Evolutionary conservation across 2,797 vertebrate species (phyloP).

Genomic region (Mastacembelus armatus): DNA sequence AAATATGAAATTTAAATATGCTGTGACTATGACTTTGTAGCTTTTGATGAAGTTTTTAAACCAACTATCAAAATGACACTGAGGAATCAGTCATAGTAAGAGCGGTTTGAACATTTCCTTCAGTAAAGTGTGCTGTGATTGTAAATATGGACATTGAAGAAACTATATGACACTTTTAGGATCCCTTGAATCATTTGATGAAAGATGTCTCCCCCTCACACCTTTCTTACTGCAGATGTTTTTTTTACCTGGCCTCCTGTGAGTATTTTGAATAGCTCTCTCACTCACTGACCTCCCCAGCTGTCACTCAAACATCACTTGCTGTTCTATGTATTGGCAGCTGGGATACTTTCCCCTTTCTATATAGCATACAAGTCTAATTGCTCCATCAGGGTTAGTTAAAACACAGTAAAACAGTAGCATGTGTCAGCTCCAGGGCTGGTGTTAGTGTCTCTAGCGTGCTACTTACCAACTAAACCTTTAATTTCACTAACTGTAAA

Average conservation of each 20-base stretch:
- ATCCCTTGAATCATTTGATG: neutral
- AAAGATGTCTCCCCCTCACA: neutral
- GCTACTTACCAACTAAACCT: conserved; percentile 94
- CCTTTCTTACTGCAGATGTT: neutral
- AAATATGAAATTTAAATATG: neutral
- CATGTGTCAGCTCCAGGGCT: too few relatives aligned
- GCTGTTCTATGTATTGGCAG: neutral
- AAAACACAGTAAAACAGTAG: neutral
- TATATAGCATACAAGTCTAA: neutral
- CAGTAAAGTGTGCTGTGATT: neutral
- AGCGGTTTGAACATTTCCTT: neutral
- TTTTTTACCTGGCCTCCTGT: too few relatives aligned
- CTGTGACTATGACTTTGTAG: neutral
- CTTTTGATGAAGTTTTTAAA: neutral
- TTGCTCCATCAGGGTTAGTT: neutral
- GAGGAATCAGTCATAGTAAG: neutral
- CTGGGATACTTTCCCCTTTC: neutral
- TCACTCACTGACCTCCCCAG: neutral
- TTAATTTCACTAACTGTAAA: conserved; percentile 96
- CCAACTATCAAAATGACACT: neutral
- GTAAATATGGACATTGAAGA: neutral
- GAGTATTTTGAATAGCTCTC: neutral
- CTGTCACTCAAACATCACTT: neutral
- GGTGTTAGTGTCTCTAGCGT: neutral
- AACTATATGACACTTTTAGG: neutral